Conservation (phyloP, 2,797 vertebrate species). For the Erethizon dorsatum region DNA sequence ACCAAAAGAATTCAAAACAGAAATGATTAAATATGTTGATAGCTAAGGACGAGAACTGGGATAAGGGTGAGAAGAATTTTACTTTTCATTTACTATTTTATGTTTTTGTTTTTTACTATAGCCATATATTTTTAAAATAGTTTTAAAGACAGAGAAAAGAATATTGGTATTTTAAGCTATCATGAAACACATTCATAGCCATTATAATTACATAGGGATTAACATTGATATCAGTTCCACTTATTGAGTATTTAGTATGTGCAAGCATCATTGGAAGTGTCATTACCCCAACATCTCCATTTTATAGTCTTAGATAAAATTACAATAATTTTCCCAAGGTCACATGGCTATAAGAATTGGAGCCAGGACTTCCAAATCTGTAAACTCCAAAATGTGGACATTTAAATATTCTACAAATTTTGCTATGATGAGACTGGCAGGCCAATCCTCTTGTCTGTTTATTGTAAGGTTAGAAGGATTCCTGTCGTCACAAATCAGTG, state of each 20-base stretch:
- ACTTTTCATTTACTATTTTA: conserved; percentile 12
- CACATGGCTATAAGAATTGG: background rate
- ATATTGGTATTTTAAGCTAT: background rate
- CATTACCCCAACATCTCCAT: background rate
- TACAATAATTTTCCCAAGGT: background rate
- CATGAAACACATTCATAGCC: background rate
- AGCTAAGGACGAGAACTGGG: background rate
- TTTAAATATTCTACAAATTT: conserved; percentile 10
- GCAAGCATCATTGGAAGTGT: background rate
- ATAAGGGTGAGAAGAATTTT: background rate
- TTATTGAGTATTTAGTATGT: background rate
- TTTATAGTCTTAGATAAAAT: background rate
- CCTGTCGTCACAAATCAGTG: background rate
- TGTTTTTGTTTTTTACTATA: background rate
- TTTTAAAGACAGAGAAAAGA: background rate
- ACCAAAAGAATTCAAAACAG: background rate
- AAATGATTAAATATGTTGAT: background rate
- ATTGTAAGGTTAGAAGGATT: background rate
- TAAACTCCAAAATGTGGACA: background rate
- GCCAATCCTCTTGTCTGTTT: background rate
- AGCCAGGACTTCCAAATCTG: background rate
- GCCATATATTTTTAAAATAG: background rate
- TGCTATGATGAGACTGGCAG: background rate
- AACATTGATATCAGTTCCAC: background rate
- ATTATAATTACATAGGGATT: background rate